Conservation (phyloP, 1,140 invertebrate genomes). For the Lepidurus apus region DNA sequence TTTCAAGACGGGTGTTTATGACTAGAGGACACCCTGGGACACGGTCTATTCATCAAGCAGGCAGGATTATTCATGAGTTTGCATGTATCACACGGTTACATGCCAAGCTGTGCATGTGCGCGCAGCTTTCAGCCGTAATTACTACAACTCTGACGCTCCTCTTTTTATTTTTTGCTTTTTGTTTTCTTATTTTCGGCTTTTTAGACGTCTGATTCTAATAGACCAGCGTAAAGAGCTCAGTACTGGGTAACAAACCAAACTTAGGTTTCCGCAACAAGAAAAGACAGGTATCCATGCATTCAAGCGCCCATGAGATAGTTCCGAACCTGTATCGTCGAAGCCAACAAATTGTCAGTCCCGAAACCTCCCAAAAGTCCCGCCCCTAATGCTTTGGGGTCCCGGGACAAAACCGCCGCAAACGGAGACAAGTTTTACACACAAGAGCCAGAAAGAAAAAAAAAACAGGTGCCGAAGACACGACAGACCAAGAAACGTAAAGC, state of each 20-base stretch:
- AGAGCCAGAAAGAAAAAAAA: neutral
- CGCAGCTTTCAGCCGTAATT: conserved; percentile 4
- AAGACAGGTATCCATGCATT: neutral
- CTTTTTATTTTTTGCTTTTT: neutral
- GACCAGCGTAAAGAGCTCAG: neutral
- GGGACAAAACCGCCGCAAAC: neutral
- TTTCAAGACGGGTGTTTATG: conserved; percentile 5
- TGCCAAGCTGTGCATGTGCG: conserved; percentile 20
- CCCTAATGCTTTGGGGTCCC: neutral
- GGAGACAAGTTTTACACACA: neutral
- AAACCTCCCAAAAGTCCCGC: neutral
- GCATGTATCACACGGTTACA: conserved; percentile 14
- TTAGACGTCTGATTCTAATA: neutral
- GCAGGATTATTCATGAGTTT: conserved; percentile 22
- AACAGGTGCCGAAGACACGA: conserved; percentile 10
- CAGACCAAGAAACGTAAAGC: neutral
- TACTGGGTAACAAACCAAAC: neutral
- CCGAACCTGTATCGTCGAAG: neutral
- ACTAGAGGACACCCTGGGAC: conserved; percentile 17
- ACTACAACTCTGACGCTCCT: conserved; percentile 2
- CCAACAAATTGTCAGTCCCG: neutral
- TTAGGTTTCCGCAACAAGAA: neutral
- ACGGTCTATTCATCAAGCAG: conserved; percentile 10
- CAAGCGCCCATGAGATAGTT: neutral
- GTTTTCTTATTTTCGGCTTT: neutral